Conservation (phyloP, 2,888 invertebrate genomes). For the Cephus pygmeus region DNA sequence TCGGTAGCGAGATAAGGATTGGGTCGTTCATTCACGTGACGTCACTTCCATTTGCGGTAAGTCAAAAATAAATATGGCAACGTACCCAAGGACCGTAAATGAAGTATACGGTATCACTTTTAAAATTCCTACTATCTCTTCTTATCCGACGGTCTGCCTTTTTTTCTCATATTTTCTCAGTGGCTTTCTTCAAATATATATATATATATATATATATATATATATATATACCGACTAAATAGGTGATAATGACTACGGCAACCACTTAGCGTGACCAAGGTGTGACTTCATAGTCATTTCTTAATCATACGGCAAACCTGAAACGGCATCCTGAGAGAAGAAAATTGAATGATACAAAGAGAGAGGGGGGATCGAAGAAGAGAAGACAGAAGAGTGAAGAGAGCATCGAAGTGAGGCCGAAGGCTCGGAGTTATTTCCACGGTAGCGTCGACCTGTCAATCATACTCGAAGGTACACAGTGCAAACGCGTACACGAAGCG, state of each 20-base stretch:
- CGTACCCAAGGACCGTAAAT: background rate
- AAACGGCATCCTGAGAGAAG: background rate
- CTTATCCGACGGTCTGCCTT: background rate
- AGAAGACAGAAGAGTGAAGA: constrained; percentile 13
- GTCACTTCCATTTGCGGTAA: background rate
- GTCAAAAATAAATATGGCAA: background rate
- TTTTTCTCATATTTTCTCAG: background rate
- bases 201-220: background rate
- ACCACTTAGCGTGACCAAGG: constrained; percentile 15
- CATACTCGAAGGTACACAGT: background rate
- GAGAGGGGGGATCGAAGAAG: constrained; percentile 8
- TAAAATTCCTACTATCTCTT: background rate
- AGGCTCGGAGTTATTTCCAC: background rate
- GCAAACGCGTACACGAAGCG: background rate
- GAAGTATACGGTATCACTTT: background rate
- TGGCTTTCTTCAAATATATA: background rate
- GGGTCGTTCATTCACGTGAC: background rate
- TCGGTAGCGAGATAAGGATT: background rate
- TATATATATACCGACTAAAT: background rate
- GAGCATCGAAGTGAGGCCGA: constrained; percentile 3
- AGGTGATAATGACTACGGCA: background rate
- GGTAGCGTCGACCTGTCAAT: background rate
- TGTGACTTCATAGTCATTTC: constrained; percentile 15
- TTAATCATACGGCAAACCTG: constrained; percentile 16
- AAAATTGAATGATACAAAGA: background rate